Base-by-base conservation (phyloP, 2,888 invertebrate genomes). In the Lacanobia oleracea region DNA sequence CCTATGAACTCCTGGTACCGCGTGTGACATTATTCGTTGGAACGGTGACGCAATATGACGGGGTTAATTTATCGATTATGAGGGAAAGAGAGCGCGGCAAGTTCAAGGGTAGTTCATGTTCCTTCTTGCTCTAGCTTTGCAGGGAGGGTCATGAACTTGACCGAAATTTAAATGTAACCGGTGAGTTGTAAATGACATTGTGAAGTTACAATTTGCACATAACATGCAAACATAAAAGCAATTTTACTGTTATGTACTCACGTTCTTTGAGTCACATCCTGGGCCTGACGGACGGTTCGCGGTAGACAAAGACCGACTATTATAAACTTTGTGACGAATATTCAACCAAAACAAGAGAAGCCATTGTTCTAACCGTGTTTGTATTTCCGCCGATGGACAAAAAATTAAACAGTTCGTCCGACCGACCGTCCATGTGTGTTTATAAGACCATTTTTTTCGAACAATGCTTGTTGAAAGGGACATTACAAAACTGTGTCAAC, bases 241-340 rank as follows among this genome's bases (percentile, higher is more conserved):
- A 45, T 75, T 77, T 85, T 82, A 90, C 90, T 87, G 88, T 88
- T 87, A 87, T 84, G 69, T 86, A 83, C 67, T 77, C 86, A 87
- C 87, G 88, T 88, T 80, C 77, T 77, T 88, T 93, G 94, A 94
- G 82, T 94, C 94, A 94, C 77, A 91, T 94, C 94, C 94, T 94
- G 92, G 75, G 85, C 64, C 75, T 45, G 86, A 77, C 84, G 81
- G 81, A 83, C 77, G n/a, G 60, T 45, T 59, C 21, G 63, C 59
- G 79, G 85, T 88, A 81, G 87, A 86, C 89, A 86, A 81, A 81
- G 83, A 70, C 77, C 81, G 86, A 87, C 89, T 86, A 88, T 89
- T 88, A 88, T 87, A 87, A 88, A 87, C 86, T 89, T 81, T 88
- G 89, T 88, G 89, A 89, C 87, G 85, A 89, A 79, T 77, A 77